phyloP scores from a whole-genome alignment of 64 coral and sea anemone species.

The Montipora cactus region DNA sequence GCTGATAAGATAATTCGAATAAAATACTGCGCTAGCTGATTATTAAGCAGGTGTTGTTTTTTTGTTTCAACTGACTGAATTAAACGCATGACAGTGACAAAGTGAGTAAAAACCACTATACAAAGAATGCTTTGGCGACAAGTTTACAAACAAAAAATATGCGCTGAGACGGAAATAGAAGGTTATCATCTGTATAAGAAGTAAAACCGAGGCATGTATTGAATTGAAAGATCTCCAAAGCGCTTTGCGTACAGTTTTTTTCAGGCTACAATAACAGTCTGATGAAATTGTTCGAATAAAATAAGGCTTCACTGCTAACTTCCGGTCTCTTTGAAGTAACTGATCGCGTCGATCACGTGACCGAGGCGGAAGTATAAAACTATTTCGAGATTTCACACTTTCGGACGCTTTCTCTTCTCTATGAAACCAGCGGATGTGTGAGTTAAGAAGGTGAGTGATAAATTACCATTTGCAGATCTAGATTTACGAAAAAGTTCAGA shows the following conservation, averaged over 20 bases:
- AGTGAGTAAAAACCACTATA: not conserved
- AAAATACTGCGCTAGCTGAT: too few relatives aligned
- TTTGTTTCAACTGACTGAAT: too few relatives aligned
- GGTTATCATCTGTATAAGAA: not conserved
- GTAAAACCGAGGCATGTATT: not conserved
- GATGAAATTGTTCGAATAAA: not conserved
- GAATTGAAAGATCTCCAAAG: not conserved
- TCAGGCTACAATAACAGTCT: not conserved
- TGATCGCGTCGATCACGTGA: not conserved
- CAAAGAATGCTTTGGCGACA: not conserved
- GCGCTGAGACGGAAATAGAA: not conserved
- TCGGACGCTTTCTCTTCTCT: slow-evolving; percentile 4
- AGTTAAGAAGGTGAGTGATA: not conserved
- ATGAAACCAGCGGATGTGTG: slow-evolving; percentile 10
- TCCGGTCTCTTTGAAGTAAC: not conserved
- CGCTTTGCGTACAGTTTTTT: not conserved
- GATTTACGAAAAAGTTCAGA: not conserved
- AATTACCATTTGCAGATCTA: not conserved
- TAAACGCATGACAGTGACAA: not conserved
- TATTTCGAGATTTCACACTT: not conserved
- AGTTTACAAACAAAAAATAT: not conserved
- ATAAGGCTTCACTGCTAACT: not conserved
- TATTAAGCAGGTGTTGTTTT: too few relatives aligned
- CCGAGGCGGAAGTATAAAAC: not conserved
- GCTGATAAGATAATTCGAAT: too few relatives aligned